Evolutionary conservation across 1,140 invertebrate species (phyloP).

Genomic region (Lepidurus arcticus): DNA sequence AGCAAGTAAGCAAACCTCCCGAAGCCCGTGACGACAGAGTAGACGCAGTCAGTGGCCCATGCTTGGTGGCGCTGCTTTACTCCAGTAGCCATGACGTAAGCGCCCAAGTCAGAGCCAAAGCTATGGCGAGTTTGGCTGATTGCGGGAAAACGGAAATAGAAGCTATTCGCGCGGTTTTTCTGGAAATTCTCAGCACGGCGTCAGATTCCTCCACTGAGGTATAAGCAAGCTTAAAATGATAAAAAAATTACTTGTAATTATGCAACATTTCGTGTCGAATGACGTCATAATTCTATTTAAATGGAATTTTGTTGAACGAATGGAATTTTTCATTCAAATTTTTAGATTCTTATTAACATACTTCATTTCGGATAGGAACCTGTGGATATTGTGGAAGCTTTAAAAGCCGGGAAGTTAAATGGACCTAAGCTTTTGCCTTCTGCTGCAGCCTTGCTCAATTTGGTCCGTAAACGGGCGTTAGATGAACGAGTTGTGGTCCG

Average conservation of each 20-base stretch:
- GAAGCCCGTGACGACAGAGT: conserved; percentile 10
- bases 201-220: conserved; percentile 15
- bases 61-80: conserved; percentile 49
- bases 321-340: no score
- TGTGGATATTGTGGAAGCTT: conserved; percentile 36
- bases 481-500: conserved; percentile 56
- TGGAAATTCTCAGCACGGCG: conserved; percentile 46
- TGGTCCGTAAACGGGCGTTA: conserved; percentile 48
- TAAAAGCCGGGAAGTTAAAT: conserved; percentile 37
- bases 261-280: not conserved
- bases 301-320: no score
- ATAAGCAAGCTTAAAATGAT: not conserved
- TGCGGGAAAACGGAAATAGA: conserved; percentile 46
- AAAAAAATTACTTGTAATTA: no score
- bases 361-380: not conserved
- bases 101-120: conserved; percentile 53
- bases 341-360: no score
- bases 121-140: conserved; percentile 50
- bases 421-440: conserved; percentile 44
- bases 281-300: no score
- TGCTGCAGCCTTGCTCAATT: conserved; percentile 42
- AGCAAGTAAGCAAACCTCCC: not conserved
- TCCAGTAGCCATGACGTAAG: conserved; percentile 52
- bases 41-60: not conserved
- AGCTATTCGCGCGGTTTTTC: conserved; percentile 43